Evolutionary conservation across 2,888 invertebrate genomes (phyloP).

Genomic region (Oscheius sp.): DNA sequence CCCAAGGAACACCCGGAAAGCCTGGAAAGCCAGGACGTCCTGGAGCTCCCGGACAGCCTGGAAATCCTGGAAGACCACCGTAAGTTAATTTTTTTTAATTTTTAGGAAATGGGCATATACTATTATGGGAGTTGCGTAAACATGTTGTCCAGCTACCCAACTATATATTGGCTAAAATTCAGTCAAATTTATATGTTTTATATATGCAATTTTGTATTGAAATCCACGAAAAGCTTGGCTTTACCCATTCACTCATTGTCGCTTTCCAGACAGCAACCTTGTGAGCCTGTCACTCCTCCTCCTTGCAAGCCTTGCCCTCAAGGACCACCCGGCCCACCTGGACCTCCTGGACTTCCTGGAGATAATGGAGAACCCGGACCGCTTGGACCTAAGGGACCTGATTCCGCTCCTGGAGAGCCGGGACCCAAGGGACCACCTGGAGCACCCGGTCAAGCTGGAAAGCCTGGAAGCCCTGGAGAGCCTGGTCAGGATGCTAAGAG

Average conservation of each 20-base stretch:
- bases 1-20: constrained; percentile 56
- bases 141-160: constrained; percentile 22
- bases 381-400: constrained; percentile 58
- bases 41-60: constrained; percentile 59
- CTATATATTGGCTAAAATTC: neutral
- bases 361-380: constrained; percentile 57
- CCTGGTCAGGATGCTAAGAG: constrained; percentile 52
- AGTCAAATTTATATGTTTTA: no score
- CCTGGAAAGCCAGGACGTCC: constrained; percentile 62
- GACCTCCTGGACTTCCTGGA: constrained; percentile 59
- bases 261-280: constrained; percentile 33
- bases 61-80: constrained; percentile 61
- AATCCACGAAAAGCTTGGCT: no score
- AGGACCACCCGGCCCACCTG: constrained; percentile 58
- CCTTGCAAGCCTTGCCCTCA: constrained; percentile 62
- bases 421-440: constrained; percentile 62
- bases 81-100: no score
- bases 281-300: constrained; percentile 60
- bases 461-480: constrained; percentile 57
- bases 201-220: no score
- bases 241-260: no score
- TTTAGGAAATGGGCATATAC: no score
- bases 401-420: constrained; percentile 57
- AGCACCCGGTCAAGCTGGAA: constrained; percentile 54
- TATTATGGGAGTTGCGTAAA: constrained; percentile 40